Evolutionary conservation across 2,888 invertebrate genomes (phyloP), one percentile per base, ranked within the genome.

Genomic region (Latheticus oryzae): DNA sequence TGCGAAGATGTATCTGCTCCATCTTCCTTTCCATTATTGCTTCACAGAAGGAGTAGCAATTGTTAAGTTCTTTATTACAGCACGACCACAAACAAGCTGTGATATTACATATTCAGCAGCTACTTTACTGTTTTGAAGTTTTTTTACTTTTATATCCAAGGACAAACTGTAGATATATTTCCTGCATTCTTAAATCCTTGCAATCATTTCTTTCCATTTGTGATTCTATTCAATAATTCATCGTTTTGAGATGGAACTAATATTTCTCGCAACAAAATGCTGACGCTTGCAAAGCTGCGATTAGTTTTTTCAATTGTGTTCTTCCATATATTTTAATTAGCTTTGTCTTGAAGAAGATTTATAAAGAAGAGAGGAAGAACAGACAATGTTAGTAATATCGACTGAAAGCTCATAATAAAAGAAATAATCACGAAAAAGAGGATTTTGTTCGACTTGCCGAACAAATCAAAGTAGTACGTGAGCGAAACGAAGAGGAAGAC

Each of bases 21-120:
- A 42, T 50, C 53, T 52, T 60, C 59, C 62, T 57, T 62, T 62
- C 62, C 52, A 62, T 58, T 63, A 58, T 63, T 63, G 50, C 60
- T 28, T 52, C 53, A 63, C 48, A 30, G 45, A 19, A 45, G 19
- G 45, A 45, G 30, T 30, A 45, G 45, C 45, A 45, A 45, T 45
- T 30, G 45, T 45, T 45, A 45, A 45, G 45, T 45, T 45, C 45
- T 32, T 45, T 45, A 30, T 45, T 45, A 32, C 32, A 8, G 11
- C 30, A 30, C 21, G 45, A 30, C 19, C 12, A 5, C 21, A 11
- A 38, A 21, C 38, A 21, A 38, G 12, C 5, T 4, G 38, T 9
- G 23, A 38, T 23, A 21, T 3, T 38, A 37, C 37, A 16, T 19
- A 37, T 16, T 16, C 19, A 4, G 30, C 3, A 12, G n/a, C 24